These are phyloP conservation scores for Sinelater perroti DNA, from an alignment of 2,888 invertebrate genomes.

Conservation along the genomic window DNA sequence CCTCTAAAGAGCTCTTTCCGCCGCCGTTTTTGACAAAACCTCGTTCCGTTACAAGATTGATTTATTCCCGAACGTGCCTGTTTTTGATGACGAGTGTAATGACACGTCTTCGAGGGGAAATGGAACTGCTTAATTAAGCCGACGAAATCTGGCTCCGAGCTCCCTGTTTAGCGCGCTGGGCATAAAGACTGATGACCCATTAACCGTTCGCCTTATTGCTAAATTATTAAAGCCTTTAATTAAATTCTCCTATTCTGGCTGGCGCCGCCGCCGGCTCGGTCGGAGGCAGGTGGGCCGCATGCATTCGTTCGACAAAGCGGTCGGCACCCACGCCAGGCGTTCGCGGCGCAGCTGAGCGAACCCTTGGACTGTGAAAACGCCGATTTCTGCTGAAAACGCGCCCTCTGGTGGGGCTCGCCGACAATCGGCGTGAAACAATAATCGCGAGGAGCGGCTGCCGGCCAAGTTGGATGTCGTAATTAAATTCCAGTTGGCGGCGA, in stretches of 20 bases:
- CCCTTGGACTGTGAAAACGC: no score
- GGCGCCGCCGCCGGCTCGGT: not conserved
- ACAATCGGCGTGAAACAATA: constrained; percentile 24
- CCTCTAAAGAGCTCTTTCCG: constrained; percentile 36
- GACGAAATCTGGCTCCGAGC: constrained; percentile 38
- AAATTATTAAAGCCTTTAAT: constrained; percentile 32
- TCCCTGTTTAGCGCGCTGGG: constrained; percentile 34
- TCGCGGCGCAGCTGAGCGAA: no score
- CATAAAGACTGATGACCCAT: constrained; percentile 29
- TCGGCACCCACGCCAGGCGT: no score
- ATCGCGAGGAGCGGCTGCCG: constrained; percentile 19
- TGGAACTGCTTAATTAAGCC: constrained; percentile 44
- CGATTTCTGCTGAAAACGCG: not conserved
- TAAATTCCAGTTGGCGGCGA: constrained; percentile 29
- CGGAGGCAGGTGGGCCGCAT: no score
- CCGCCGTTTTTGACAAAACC: constrained; percentile 38
- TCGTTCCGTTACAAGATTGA: constrained; percentile 40
- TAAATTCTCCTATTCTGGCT: constrained; percentile 18
- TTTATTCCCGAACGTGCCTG: constrained; percentile 39
- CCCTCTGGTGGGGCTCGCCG: not conserved
- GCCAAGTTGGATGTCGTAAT: constrained; percentile 26
- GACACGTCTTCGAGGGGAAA: constrained; percentile 41
- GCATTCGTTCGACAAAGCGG: no score
- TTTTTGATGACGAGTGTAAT: constrained; percentile 41
- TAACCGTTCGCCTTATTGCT: constrained; percentile 27